A percentile compares a stretch with the other conserved stretches of the same genome.
phyloP scores from a whole-genome alignment of 2,888 invertebrate species.

The Limulus polyphemus region DNA sequence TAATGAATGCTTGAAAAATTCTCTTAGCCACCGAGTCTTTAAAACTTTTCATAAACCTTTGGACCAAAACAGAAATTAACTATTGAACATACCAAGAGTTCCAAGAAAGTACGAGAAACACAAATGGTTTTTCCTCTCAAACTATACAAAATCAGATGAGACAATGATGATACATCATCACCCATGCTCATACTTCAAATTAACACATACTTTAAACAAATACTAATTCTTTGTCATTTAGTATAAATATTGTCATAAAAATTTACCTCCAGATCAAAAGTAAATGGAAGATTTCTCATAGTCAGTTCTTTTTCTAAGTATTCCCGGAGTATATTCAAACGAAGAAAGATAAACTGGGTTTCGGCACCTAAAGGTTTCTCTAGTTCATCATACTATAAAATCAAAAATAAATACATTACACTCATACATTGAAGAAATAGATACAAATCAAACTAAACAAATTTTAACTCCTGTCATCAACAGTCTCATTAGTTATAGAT shows the following conservation, averaged over 20 bases:
- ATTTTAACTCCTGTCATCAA: not conserved
- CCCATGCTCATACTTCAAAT: too few species aligned
- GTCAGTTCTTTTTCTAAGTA: constrained; percentile 76
- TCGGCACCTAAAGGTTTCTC: constrained; percentile 48
- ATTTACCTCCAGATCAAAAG: constrained; percentile 71
- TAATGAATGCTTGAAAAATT: too few species aligned
- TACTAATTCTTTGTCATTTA: too few species aligned
- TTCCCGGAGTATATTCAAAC: constrained; percentile 83
- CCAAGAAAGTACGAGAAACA: too few species aligned
- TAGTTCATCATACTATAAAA: constrained; percentile 43
- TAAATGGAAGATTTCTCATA: constrained; percentile 87
- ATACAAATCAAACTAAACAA: not conserved
- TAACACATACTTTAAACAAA: too few species aligned
- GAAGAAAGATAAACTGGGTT: constrained; percentile 68
- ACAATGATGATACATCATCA: not conserved
- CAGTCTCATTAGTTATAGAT: too few species aligned
- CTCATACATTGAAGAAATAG: not conserved
- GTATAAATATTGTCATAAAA: too few species aligned
- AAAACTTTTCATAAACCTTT: too few species aligned
- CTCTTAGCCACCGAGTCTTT: too few species aligned
- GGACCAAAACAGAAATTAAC: too few species aligned
- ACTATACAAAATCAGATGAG: not conserved
- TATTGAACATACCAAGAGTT: too few species aligned
- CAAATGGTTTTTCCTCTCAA: too few species aligned
- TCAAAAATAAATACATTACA: not conserved